Evolutionary conservation across 2,888 invertebrate species (phyloP).

Genomic region (Allygus modestus): DNA sequence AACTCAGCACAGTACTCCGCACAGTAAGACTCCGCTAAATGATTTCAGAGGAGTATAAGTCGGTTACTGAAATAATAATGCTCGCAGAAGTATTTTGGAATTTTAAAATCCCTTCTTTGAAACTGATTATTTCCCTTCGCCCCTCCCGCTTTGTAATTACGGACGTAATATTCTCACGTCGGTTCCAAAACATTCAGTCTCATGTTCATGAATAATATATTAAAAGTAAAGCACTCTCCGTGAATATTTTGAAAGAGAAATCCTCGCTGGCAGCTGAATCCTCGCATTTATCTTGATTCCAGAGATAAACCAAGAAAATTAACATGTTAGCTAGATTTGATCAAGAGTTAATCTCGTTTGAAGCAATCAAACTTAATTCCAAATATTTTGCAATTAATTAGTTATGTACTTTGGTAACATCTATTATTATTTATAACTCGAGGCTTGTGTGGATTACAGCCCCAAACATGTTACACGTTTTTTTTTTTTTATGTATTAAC

Average conservation of each 20-base stretch:
- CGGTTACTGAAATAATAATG: neutral
- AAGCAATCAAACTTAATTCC: neutral
- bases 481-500: too few relatives aligned
- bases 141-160: slow-evolving; percentile 28
- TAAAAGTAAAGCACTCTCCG: slow-evolving; percentile 43
- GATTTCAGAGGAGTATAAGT: neutral
- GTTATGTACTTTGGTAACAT: too few relatives aligned
- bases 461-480: too few relatives aligned
- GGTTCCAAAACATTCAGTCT: slow-evolving; percentile 44
- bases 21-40: too few relatives aligned
- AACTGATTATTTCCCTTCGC: slow-evolving; percentile 24
- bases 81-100: slow-evolving; percentile 3
- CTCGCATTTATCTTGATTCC: slow-evolving; percentile 36
- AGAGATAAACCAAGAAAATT: slow-evolving; percentile 18
- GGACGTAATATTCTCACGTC: slow-evolving; percentile 34
- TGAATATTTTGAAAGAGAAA: slow-evolving; percentile 45
- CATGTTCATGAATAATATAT: slow-evolving; percentile 60
- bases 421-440: too few relatives aligned
- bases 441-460: too few relatives aligned
- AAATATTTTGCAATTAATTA: neutral
- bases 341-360: neutral
- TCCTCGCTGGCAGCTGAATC: slow-evolving; percentile 5
- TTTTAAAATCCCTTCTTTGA: slow-evolving; percentile 26
- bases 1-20: too few relatives aligned
- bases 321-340: slow-evolving; percentile 8